Base-by-base conservation (phyloP, 2,797 vertebrate genomes). In the Erethizon dorsatum region DNA sequence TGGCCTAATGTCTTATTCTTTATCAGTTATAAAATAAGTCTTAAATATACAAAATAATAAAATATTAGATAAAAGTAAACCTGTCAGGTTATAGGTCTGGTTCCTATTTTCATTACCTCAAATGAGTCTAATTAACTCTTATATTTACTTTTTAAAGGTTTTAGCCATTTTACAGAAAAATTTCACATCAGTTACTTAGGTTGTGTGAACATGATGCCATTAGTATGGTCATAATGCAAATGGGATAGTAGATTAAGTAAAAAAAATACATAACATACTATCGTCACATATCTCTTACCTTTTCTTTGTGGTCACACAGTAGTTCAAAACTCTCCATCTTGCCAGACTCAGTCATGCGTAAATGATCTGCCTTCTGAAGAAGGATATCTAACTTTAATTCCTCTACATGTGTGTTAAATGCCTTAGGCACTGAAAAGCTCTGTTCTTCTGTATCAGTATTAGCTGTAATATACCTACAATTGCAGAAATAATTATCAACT, bases 391-490 rank as follows among this genome's bases (percentile, higher is more conserved):
- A 97, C 24, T 98, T 98, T 93, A 99, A 98, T 75, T 98, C 98
- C 33, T 98, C 98, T 96, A 98, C 98, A 6, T 96, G 92, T 7
- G 73, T 94, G 78, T 97, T 97, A 67, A 98, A 83, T 33, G 96
- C 90, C 26, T 95, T 73, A 78, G 28, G 4, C 56, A 45, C 96
- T 95, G 61, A 77, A 77, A 96, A 94, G 93, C 33, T 85, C 50
- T 98, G 98, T 87, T 96, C 98, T 98, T 99, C 99, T 77, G 99
- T 98, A 59, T 98, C 98, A 45, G 97, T 98, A 75, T 98, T 98
- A 91, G 99, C 99, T 1, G 99, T 99, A 75, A 99, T 99, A 90
- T 99, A 99, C 97, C 99, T 99, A 98, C 96, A 98, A 98, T 95
- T 57, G 96, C 82, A 98, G 77, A 98, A 97, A 97, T 45, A 90